These are phyloP conservation scores for Tuta absoluta DNA, from an alignment of 2,888 invertebrate species.

Conservation along the genomic window DNA sequence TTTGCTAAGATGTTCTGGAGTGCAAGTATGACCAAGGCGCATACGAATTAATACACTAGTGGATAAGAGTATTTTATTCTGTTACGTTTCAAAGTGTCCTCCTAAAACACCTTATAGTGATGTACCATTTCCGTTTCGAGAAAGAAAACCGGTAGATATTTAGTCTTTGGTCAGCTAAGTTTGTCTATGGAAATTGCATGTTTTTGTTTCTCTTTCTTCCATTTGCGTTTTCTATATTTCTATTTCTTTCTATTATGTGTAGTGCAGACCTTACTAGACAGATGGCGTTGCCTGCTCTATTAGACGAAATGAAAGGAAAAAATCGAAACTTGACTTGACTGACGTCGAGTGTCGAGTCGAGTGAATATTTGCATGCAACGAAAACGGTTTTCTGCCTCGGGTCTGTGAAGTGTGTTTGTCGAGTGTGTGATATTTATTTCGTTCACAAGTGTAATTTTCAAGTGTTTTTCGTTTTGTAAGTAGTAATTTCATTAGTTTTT, in stretches of 20 bases:
- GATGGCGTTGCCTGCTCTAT: constrained; percentile 49
- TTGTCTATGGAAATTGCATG: constrained; percentile 24
- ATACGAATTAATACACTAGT: too few relatives aligned
- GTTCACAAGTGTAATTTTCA: constrained; percentile 58
- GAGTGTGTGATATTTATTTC: constrained; percentile 68
- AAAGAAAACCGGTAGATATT: neutral
- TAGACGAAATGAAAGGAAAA: constrained; percentile 51
- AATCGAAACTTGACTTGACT: constrained; percentile 59
- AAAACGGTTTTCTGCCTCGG: constrained; percentile 78
- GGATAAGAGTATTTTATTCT: neutral
- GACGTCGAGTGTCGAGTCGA: constrained; percentile 36
- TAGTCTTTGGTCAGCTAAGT: neutral
- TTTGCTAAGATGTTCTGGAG: too few relatives aligned
- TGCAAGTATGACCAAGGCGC: too few relatives aligned
- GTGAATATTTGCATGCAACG: constrained; percentile 53
- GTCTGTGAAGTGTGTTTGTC: constrained; percentile 74
- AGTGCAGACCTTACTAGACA: constrained; percentile 34
- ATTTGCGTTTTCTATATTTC: neutral
- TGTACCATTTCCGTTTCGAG: constrained; percentile 12
- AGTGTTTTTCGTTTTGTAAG: constrained; percentile 74
- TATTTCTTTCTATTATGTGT: constrained; percentile 33
- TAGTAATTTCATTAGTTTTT: constrained; percentile 40
- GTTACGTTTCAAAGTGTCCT: neutral
- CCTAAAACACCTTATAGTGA: constrained; percentile 18
- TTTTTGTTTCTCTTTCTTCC: neutral